Conservation (phyloP, 1,140 invertebrate genomes). For the Dendrolimus kikuchii region DNA sequence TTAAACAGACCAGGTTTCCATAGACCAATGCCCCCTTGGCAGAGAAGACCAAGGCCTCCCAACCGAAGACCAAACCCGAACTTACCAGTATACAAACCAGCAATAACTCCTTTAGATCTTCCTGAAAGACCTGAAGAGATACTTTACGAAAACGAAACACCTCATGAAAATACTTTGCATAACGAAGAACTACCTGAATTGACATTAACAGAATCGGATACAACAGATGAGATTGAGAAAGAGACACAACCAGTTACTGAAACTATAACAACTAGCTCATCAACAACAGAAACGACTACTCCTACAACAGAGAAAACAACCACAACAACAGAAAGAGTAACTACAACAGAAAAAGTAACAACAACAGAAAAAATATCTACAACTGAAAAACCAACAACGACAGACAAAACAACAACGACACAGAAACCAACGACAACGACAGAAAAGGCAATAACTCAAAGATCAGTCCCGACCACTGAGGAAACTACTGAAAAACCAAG, state of each 20-base stretch:
- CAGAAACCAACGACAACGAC: slow-evolving; percentile 23
- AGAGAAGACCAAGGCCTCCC: slow-evolving; percentile 68
- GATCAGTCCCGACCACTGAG: no score
- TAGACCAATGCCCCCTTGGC: slow-evolving; percentile 76
- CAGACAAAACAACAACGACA: slow-evolving; percentile 27
- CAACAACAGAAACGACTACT: slow-evolving; percentile 18
- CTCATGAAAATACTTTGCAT: slow-evolving; percentile 50
- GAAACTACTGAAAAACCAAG: no score
- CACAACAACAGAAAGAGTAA: slow-evolving; percentile 23
- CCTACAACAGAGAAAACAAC: slow-evolving; percentile 27
- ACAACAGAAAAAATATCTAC: slow-evolving; percentile 23
- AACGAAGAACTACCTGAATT: slow-evolving; percentile 26
- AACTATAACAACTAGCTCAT: slow-evolving; percentile 23
- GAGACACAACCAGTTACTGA: slow-evolving; percentile 22
- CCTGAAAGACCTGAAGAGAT: slow-evolving; percentile 35
- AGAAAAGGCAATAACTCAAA: slow-evolving; percentile 30
- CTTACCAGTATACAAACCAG: slow-evolving; percentile 61
- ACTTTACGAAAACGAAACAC: slow-evolving; percentile 45
- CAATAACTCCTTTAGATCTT: slow-evolving; percentile 22
- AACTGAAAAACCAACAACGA: slow-evolving; percentile 20
- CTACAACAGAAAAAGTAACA: slow-evolving; percentile 22
- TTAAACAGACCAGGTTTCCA: slow-evolving; percentile 72
- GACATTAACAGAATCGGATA: slow-evolving; percentile 19
- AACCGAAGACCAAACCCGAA: slow-evolving; percentile 64
- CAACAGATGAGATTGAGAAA: slow-evolving; percentile 27